Conservation (phyloP, 1,140 invertebrate genomes). For the Sarcophaga peregrina region DNA sequence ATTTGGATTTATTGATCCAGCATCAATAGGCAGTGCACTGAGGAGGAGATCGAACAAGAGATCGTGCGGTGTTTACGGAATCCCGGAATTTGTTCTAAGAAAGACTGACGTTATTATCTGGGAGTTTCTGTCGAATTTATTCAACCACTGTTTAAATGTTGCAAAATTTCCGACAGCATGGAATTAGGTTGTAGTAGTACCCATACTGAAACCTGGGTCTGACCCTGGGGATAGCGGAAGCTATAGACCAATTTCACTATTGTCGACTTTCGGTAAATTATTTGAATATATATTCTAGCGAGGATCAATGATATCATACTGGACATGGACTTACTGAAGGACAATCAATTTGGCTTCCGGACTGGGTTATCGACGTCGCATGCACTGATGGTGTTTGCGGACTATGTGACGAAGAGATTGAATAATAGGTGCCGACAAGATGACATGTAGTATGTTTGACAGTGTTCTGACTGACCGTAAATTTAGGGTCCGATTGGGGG, state of each 20-base stretch:
- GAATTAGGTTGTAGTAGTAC: background rate
- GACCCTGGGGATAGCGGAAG: background rate
- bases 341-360: slow-evolving; percentile 13
- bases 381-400: background rate
- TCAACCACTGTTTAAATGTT: background rate
- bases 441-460: background rate
- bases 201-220: background rate
- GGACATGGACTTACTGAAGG: background rate
- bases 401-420: background rate
- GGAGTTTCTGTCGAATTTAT: background rate
- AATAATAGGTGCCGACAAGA: background rate
- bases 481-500: background rate
- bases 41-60: background rate
- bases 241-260: slow-evolving; percentile 1
- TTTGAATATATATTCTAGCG: background rate
- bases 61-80: background rate
- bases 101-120: background rate
- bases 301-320: background rate
- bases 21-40: background rate
- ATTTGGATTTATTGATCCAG: background rate
- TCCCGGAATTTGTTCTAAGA: background rate
- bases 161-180: background rate
- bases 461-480: background rate
- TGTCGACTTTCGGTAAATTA: background rate
- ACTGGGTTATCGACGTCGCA: background rate